These are phyloP conservation scores for Thecophora atra DNA, from an alignment of 2,888 invertebrate genomes.

Conservation along the genomic window DNA sequence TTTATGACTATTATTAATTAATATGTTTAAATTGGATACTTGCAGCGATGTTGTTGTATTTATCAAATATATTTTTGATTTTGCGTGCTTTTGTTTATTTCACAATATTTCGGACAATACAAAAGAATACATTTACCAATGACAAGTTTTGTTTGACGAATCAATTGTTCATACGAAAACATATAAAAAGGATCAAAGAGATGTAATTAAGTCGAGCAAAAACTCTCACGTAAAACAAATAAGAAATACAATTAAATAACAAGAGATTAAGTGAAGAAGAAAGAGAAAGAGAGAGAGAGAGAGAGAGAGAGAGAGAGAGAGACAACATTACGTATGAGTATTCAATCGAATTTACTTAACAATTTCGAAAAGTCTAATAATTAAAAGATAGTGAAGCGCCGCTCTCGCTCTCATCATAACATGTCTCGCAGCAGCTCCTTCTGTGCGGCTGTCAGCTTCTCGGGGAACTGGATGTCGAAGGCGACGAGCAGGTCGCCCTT, in stretches of 20 bases:
- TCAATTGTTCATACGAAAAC: not conserved
- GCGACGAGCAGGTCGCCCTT: constrained; percentile 93
- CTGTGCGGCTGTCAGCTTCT: constrained; percentile 79
- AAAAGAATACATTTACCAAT: not conserved
- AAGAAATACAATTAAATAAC: not conserved
- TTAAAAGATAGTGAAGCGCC: not conserved
- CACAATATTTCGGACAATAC: constrained; percentile 5
- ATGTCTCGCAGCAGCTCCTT: constrained; percentile 92
- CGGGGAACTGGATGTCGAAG: constrained; percentile 96
- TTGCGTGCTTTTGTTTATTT: not conserved
- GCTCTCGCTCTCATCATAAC: constrained; percentile 69
- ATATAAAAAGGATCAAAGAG: not conserved
- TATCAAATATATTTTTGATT: not conserved
- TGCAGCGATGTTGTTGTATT: not conserved
- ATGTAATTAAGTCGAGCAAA: not conserved
- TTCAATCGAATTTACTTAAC: too few relatives aligned
- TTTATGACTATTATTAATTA: too few relatives aligned
- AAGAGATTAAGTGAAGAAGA: not conserved
- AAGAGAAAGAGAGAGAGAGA: not conserved
- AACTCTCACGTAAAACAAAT: not conserved
- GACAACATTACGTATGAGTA: not conserved
- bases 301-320: not conserved
- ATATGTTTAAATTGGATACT: too few relatives aligned
- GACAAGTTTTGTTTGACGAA: not conserved
- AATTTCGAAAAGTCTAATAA: constrained; percentile 1